Evolutionary conservation across 1,140 invertebrate genomes (phyloP).

Genomic region (Dendroctonus ponderosae): DNA sequence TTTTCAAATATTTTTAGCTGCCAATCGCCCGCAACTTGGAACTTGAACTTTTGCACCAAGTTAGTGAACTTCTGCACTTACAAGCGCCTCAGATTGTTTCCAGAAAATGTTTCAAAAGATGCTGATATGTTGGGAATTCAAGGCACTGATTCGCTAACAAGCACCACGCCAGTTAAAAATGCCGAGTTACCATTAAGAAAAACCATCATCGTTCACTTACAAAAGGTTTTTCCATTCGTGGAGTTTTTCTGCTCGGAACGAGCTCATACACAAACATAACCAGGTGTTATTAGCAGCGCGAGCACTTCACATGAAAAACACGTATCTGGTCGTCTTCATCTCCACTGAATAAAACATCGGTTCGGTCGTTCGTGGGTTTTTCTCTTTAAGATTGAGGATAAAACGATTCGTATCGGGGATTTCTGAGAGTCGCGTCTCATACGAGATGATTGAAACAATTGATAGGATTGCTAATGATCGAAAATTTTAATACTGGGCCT

Average conservation of each 20-base stretch:
- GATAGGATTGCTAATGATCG: constrained; percentile 33
- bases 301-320: constrained; percentile 31
- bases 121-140: too few species aligned
- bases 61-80: too few species aligned
- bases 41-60: too few species aligned
- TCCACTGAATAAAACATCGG: constrained; percentile 35
- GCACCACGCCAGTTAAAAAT: not conserved
- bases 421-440: constrained; percentile 28
- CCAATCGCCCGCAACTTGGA: too few species aligned
- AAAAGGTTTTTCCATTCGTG: not conserved
- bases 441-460: constrained; percentile 28
- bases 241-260: not conserved
- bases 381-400: constrained; percentile 29
- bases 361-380: constrained; percentile 31
- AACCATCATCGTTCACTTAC: not conserved
- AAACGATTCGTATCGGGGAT: constrained; percentile 27
- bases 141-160: too few species aligned
- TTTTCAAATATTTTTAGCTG: too few species aligned
- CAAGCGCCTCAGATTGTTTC: too few species aligned
- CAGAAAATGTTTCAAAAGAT: too few species aligned
- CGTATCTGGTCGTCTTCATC: constrained; percentile 29
- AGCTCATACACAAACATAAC: constrained; percentile 25
- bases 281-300: constrained; percentile 34
- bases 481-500: constrained; percentile 27
- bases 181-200: not conserved